phyloP scores from a whole-genome alignment of 2,888 invertebrate genomes.

The Creontiades dilutus region DNA sequence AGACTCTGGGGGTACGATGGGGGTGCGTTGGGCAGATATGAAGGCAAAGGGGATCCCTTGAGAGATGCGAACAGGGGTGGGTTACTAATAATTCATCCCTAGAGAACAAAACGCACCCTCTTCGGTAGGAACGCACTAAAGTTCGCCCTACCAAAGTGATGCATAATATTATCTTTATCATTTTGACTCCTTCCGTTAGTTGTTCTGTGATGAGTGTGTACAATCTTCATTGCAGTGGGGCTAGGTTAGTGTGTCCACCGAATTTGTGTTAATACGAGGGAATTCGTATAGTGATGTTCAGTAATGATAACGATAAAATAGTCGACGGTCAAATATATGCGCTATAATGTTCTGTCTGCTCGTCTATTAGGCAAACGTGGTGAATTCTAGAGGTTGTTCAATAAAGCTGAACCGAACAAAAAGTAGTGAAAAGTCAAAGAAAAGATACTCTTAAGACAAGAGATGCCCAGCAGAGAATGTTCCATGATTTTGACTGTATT shows the following conservation, averaged over 20 bases:
- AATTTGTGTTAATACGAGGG: neutral
- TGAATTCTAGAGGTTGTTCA: no score
- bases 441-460: no score
- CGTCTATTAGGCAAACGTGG: no score
- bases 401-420: no score
- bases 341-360: no score
- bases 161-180: no score
- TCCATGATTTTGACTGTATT: no score
- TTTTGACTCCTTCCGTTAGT: no score
- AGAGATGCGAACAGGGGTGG: conserved; percentile 7
- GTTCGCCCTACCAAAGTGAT: neutral
- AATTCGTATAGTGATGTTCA: neutral
- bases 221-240: neutral
- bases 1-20: neutral
- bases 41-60: neutral
- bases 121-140: neutral
- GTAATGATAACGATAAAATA: no score
- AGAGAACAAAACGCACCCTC: neutral
- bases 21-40: neutral
- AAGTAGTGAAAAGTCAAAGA: no score
- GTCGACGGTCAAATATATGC: no score
- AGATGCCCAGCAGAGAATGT: no score
- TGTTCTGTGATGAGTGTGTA: neutral
- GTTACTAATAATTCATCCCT: neutral
- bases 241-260: neutral